Evolutionary conservation across 2,113 vertebrate genomes (phyloP).

Genomic region (Excalfactoria chinensis): DNA sequence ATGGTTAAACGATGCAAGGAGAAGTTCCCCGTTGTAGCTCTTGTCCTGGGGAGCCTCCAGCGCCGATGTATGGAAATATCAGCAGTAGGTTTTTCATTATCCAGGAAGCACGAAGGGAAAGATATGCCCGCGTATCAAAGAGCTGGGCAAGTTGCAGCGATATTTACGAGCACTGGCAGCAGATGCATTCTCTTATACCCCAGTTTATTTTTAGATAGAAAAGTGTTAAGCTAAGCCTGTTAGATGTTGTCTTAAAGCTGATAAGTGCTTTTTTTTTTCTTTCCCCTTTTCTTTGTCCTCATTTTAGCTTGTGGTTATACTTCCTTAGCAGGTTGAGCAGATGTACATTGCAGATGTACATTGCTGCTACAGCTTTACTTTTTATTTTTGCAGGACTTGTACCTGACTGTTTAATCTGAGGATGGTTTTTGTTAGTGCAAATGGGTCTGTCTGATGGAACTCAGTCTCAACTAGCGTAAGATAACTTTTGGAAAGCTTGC

Average conservation of each 20-base stretch:
- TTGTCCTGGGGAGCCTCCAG: not conserved
- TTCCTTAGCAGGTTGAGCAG: constrained; percentile 34
- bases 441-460: not conserved
- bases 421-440: not conserved
- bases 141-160: not conserved
- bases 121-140: not conserved
- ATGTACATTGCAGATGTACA: not conserved
- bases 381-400: not conserved
- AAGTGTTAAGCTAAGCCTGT: constrained; percentile 35
- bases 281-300: not conserved
- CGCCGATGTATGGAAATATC: not conserved
- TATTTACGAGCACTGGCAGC: not conserved
- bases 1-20: not conserved
- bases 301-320: constrained; percentile 21
- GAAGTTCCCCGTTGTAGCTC: not conserved
- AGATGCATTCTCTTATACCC: not conserved
- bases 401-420: not conserved
- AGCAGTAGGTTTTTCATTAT: not conserved
- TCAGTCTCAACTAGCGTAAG: too few relatives aligned
- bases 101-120: not conserved
- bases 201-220: constrained; percentile 51
- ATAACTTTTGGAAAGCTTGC: not conserved
- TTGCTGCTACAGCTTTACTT: not conserved
- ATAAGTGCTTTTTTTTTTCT: not conserved
- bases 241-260: not conserved